Evolutionary conservation across 1,140 invertebrate genomes (phyloP), one percentile per base, ranked within the genome.

Genomic region (Protaetia brevitarsis): DNA sequence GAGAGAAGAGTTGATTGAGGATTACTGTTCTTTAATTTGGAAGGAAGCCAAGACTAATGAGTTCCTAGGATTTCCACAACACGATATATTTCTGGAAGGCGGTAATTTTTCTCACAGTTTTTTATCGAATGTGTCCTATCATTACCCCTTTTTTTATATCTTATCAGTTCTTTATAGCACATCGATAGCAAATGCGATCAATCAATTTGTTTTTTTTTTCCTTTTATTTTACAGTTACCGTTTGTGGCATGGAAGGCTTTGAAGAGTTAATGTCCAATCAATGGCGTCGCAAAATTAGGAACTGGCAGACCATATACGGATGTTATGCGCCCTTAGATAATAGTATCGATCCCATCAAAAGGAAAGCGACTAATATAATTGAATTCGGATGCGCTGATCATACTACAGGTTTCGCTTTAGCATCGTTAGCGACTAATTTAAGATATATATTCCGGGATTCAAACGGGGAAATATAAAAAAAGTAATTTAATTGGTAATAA

Each of bases 161-260:
- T n/a, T n/a, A n/a, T n/a, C n/a, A n/a, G n/a, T n/a, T n/a, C n/a
- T n/a, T n/a, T n/a, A n/a, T n/a, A n/a, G n/a, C n/a, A n/a, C n/a
- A n/a, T n/a, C n/a, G n/a, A n/a, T n/a, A n/a, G n/a, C n/a, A n/a
- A n/a, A n/a, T n/a, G n/a, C n/a, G n/a, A n/a, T n/a, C n/a, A n/a
- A n/a, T n/a, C n/a, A n/a, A n/a, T n/a, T n/a, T 3, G 16, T 11
- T 37, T 13, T 37, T 1, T 37, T 0, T 37, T 0, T 7, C 26
- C 2, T 59, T 29, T 19, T 13, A 59, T 13, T 59, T 59, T 21
- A n/a, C 37, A 75, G 72, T 69, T 21, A 36, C 72, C 1, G 59
- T 76, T 2, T 76, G 74, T 61, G 74, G 73, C 6, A 71, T 71
- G 23, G 74, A 74, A 51, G 74, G 74, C 3, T 76, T 59, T 29